These are phyloP conservation scores for Theretra japonica DNA, from an alignment of 2,888 invertebrate species.

Conservation along the genomic window DNA sequence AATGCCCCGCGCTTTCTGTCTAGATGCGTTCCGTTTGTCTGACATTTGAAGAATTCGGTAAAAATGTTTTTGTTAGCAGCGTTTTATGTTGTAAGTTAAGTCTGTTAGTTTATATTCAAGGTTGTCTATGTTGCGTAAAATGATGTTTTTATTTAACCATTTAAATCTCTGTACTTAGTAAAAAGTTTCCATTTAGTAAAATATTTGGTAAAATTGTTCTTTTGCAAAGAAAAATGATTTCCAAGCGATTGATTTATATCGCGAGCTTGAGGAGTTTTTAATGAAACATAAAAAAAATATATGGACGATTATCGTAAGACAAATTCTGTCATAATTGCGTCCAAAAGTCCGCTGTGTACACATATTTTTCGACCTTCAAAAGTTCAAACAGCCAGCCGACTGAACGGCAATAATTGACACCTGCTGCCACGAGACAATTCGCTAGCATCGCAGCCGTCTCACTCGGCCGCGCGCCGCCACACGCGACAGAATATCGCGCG, in stretches of 20 bases:
- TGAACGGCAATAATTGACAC: constrained; percentile 75
- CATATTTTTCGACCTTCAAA: constrained; percentile 81
- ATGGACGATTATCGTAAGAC: background rate
- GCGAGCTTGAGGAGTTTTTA: background rate
- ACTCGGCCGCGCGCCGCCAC: constrained; percentile 46
- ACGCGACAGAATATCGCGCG: constrained; percentile 45
- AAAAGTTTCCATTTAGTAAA: too few relatives aligned
- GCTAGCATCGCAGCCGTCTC: constrained; percentile 58
- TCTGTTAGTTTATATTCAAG: background rate
- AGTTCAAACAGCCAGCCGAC: constrained; percentile 72
- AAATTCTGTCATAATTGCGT: constrained; percentile 6
- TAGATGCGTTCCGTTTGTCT: background rate
- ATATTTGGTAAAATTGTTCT: too few relatives aligned
- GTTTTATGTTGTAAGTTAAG: background rate
- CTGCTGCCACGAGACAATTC: constrained; percentile 78
- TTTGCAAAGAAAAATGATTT: too few relatives aligned
- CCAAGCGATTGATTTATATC: background rate
- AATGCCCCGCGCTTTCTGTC: background rate
- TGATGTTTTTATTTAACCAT: background rate
- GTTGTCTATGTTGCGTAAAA: background rate
- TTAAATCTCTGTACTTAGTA: too few relatives aligned
- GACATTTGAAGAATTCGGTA: background rate
- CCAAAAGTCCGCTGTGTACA: constrained; percentile 41
- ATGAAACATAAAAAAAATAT: background rate
- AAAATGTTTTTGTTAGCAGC: too few relatives aligned